Percentiles rank a stretch among this genome's conserved stretches.
Conservation (phyloP, 2,113 vertebrate genomes). For the Meles meles region DNA sequence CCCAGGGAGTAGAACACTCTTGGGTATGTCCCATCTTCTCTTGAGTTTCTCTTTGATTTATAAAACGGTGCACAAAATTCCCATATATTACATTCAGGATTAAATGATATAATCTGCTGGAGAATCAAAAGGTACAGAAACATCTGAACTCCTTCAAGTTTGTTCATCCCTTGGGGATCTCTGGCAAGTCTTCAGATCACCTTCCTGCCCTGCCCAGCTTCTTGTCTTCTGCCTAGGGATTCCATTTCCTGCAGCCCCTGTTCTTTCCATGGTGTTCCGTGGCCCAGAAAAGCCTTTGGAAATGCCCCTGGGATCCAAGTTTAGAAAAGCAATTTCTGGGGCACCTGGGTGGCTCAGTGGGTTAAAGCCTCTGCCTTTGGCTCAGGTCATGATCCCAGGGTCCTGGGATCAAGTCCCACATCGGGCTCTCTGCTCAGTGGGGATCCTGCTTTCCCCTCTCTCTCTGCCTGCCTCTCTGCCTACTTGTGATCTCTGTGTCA, state of each 20-base stretch:
- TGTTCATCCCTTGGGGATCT: too few relatives aligned
- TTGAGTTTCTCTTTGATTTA: not conserved
- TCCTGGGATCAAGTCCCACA: too few relatives aligned
- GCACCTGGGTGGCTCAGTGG: too few relatives aligned
- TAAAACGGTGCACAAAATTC: not conserved
- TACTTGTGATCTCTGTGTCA: too few relatives aligned
- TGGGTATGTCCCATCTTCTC: not conserved
- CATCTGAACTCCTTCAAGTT: not conserved
- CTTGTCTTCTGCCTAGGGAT: not conserved
- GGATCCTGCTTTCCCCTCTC: too few relatives aligned
- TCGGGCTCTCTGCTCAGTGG: too few relatives aligned
- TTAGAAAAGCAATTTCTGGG: not conserved
- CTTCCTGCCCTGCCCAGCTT: not conserved
- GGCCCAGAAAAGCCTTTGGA: not conserved
- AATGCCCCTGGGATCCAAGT: not conserved
- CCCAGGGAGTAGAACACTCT: accelerated
- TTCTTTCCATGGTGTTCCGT: not conserved
- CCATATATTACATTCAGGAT: not conserved
- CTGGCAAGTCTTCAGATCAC: not conserved
- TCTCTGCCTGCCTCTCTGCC: too few relatives aligned
- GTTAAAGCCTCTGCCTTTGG: too few relatives aligned
- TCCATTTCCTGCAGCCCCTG: not conserved
- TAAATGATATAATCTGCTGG: not conserved
- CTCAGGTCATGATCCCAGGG: too few relatives aligned
- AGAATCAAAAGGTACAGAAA: not conserved